These are phyloP conservation scores for Eolophus roseicapilla DNA, from an alignment of 2,113 vertebrate genomes.

Conservation along the genomic window DNA sequence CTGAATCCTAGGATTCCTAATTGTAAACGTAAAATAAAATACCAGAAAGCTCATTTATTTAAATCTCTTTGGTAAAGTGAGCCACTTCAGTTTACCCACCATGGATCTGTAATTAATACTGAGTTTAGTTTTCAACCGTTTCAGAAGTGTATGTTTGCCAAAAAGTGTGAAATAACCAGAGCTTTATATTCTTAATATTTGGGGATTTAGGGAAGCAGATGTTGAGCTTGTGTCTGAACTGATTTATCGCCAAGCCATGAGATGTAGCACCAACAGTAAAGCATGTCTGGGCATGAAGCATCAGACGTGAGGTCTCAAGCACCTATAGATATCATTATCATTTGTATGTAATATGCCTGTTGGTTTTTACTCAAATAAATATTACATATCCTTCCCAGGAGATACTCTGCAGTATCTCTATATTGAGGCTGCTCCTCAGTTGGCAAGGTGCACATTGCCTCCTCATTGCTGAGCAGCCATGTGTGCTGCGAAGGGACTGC, in stretches of 20 bases:
- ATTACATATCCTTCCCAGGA: background rate
- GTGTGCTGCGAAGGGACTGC: background rate
- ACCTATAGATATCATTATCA: background rate
- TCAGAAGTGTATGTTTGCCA: background rate
- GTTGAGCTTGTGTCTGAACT: background rate
- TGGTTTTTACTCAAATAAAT: background rate
- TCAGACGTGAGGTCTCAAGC: background rate
- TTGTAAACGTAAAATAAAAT: background rate
- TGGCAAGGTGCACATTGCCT: background rate
- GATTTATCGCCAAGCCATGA: background rate
- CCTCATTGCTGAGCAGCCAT: accelerated
- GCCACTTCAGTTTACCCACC: background rate
- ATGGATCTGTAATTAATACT: background rate
- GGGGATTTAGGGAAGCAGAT: background rate
- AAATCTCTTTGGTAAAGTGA: background rate
- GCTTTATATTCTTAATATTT: background rate
- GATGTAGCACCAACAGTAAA: background rate
- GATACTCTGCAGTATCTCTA: background rate
- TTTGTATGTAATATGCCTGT: background rate
- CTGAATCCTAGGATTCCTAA: background rate
- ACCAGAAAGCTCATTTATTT: background rate
- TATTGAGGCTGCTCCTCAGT: background rate
- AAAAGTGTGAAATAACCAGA: background rate
- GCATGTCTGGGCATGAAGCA: background rate
- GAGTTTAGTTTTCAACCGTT: background rate